phyloP scores from a whole-genome alignment of 2,888 invertebrate species.

The Eurytoma adleriae region DNA sequence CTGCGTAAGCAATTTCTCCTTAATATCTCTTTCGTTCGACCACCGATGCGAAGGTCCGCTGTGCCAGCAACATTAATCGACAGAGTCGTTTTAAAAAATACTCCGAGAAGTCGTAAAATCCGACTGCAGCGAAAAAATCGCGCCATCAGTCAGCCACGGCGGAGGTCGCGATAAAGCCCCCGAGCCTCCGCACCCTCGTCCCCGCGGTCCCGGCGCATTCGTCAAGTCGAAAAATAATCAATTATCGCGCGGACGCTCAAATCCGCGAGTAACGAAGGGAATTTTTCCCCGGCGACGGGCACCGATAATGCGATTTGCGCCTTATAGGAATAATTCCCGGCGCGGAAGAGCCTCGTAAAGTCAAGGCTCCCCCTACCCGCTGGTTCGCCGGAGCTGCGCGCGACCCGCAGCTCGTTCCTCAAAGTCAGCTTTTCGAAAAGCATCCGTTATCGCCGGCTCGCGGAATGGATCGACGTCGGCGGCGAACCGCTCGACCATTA shows the following conservation, averaged over 20 bases:
- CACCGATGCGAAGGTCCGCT: no score
- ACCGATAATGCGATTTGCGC: slow-evolving; percentile 47
- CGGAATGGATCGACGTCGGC: slow-evolving; percentile 63
- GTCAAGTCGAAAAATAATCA: slow-evolving; percentile 39
- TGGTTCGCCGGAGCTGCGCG: neutral
- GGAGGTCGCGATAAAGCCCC: no score
- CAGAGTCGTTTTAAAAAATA: neutral
- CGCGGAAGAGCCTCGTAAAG: slow-evolving; percentile 34
- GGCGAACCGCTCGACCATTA: slow-evolving; percentile 67
- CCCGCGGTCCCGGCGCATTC: neutral
- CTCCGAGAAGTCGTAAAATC: neutral
- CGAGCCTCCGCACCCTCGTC: neutral
- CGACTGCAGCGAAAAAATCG: neutral
- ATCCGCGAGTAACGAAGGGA: slow-evolving; percentile 38
- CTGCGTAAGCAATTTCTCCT: no score
- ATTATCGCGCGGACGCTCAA: slow-evolving; percentile 16
- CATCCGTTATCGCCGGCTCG: slow-evolving; percentile 51
- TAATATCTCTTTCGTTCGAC: no score
- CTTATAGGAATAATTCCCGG: slow-evolving; percentile 45
- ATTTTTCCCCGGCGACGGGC: slow-evolving; percentile 34
- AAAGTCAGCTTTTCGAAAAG: slow-evolving; percentile 57
- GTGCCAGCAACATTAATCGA: no score
- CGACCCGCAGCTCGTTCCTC: slow-evolving; percentile 53
- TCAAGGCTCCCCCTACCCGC: slow-evolving; percentile 24
- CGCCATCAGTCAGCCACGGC: neutral